phyloP scores from a whole-genome alignment of 2,113 vertebrate species.

The Murina feae region DNA sequence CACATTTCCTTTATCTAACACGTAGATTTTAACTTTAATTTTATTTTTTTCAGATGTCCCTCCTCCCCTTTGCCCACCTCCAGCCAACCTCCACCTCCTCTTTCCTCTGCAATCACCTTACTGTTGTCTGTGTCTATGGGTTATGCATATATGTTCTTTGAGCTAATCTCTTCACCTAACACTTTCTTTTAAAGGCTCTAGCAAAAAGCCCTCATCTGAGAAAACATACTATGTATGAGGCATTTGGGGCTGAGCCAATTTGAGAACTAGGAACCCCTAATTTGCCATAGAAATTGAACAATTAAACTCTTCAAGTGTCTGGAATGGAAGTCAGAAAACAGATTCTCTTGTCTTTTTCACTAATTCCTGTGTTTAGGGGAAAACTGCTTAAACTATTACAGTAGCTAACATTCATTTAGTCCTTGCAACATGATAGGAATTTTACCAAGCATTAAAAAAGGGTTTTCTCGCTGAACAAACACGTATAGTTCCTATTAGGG shows the following conservation, averaged over 20 bases:
- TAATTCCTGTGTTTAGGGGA: background rate
- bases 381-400: background rate
- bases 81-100: background rate
- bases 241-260: background rate
- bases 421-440: background rate
- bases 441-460: background rate
- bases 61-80: background rate
- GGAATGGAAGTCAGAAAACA: background rate
- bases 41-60: background rate
- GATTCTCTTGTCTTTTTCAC: background rate
- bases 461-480: background rate
- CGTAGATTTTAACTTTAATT: background rate
- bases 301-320: background rate
- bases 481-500: background rate
- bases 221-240: background rate
- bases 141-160: background rate
- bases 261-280: background rate
- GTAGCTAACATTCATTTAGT: background rate
- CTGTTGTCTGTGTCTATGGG: background rate
- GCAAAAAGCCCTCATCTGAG: background rate
- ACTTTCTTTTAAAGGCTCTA: constrained; percentile 7
- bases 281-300: background rate
- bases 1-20: background rate
- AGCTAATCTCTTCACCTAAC: background rate
- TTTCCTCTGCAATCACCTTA: background rate